Base-by-base conservation (phyloP, 2,888 invertebrate species). In the Tubulanus polymorphus region DNA sequence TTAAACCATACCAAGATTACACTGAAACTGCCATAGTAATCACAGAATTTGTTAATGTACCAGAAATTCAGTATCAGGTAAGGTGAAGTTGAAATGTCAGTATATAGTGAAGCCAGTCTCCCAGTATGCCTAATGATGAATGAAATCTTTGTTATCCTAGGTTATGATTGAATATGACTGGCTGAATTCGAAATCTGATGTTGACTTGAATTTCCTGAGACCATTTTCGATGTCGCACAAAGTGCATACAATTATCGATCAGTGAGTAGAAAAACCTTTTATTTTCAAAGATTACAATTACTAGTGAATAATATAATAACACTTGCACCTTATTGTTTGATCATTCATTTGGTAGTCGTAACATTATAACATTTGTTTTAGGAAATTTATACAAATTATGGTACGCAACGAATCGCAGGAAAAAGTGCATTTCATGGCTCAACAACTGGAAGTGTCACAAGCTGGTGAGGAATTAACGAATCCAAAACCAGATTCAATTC, bases 201-300 rank as follows among this genome's bases (percentile, higher is more conserved):
- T 91, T 46, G 84, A 85, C 1, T 81, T 93, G 3, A 86, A 88
- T 70, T 93, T 94, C 80, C 84, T 87, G 8, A 88, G 92, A 0
- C 93, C 94, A 0, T 85, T 95, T 75, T 85, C 85, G 65, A 85
- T 89, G 0, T 84, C 85, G 1, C 89, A 91, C 83, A 86, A 89
- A 52, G 83, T 95, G 15, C 88, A 92, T 59, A 93, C 94, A 0
- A 66, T 70, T 35, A 63, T 66, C 37, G 67, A 73, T 54, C 69
- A 63, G 72, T 72, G 46, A 56, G 64, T 56, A n/a, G n/a, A n/a
- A n/a, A n/a, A n/a, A n/a, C n/a, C n/a, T n/a, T n/a, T n/a, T n/a
- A n/a, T n/a, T n/a, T n/a, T n/a, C n/a, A n/a, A n/a, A n/a, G n/a
- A n/a, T n/a, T n/a, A n/a, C n/a, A n/a, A n/a, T n/a, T n/a, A n/a